Conservation (phyloP, 2,797 vertebrate species). For the Chiloscyllium punctatum region DNA sequence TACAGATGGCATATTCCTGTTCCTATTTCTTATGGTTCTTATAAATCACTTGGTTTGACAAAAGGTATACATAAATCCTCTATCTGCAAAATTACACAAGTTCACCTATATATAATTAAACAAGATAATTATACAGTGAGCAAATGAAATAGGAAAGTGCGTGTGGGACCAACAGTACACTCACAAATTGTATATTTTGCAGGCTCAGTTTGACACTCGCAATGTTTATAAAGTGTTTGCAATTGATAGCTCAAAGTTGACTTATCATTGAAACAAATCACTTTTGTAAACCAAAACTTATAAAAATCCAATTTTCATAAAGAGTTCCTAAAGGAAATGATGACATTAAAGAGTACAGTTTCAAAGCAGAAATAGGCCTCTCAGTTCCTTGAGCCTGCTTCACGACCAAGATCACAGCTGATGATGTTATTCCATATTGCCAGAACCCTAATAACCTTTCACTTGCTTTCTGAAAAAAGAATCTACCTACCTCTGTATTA, state of each 20-base stretch:
- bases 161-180: background rate
- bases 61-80: background rate
- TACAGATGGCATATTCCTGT: no score
- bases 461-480: no score
- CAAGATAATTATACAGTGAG: background rate
- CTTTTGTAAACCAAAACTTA: background rate
- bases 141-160: background rate
- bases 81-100: no score
- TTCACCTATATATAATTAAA: no score
- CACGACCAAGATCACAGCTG: no score
- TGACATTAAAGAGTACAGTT: no score
- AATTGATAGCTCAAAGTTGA: background rate
- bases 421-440: no score
- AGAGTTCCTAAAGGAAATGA: background rate
- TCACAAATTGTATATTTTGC: background rate
- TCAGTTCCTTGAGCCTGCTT: no score
- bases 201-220: background rate
- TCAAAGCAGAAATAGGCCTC: no score
- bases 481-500: no score
- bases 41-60: background rate
- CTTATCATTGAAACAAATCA: background rate
- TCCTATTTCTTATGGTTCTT: no score
- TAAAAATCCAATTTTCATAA: background rate
- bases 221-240: background rate
- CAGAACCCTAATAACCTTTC: no score